These are phyloP conservation scores for Rhopalosiphum padi DNA, from an alignment of 1,140 invertebrate species.

Conservation along the genomic window DNA sequence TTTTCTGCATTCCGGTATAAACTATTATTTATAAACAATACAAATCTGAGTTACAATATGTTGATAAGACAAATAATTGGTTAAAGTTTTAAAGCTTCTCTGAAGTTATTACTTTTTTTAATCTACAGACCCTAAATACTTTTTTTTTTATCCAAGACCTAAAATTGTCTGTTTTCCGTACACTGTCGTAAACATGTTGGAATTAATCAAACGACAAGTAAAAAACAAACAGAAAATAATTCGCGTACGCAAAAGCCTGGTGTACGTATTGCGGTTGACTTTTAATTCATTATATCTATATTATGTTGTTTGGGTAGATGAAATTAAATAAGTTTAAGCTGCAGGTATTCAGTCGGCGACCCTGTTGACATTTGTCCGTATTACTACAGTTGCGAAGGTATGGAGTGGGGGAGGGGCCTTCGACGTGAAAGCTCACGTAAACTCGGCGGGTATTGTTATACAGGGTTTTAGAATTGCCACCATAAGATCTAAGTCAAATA, in stretches of 20 bases:
- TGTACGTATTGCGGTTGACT: neutral
- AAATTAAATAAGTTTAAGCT: neutral
- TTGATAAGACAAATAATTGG: neutral
- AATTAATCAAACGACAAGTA: neutral
- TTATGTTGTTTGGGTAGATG: neutral
- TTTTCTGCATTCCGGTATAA: no score
- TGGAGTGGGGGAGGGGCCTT: neutral
- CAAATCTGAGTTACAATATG: no score
- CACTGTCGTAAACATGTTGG: no score
- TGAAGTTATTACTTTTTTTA: neutral
- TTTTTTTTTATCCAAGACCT: neutral
- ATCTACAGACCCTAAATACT: neutral
- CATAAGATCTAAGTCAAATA: conserved; percentile 7
- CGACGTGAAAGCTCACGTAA: neutral
- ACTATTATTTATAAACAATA: no score
- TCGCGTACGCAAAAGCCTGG: neutral
- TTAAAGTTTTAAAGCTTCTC: neutral
- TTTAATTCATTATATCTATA: neutral
- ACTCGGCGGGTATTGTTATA: neutral
- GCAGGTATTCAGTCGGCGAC: neutral
- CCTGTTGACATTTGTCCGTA: conserved; percentile 7
- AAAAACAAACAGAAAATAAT: neutral
- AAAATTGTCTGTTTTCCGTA: no score
- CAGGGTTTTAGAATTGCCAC: neutral
- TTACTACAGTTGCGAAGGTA: neutral